phyloP scores from a whole-genome alignment of 2,797 vertebrate genomes.

The Sorex maritimensis region DNA sequence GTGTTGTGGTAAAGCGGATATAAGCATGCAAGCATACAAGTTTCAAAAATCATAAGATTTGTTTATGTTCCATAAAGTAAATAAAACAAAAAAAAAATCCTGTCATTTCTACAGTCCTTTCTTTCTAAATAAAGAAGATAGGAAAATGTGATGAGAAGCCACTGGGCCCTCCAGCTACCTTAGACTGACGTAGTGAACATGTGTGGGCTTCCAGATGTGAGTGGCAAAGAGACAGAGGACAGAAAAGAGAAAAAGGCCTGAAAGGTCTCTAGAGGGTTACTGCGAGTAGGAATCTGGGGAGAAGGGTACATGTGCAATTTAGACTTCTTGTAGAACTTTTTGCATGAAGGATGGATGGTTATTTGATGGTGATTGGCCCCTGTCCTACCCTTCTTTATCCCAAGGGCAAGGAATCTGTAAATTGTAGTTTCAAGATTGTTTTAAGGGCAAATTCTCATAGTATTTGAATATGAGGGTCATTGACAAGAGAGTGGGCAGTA shows the following conservation, averaged over 20 bases:
- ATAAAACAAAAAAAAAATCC: too few species aligned
- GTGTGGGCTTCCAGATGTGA: too few species aligned
- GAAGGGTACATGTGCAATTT: neutral
- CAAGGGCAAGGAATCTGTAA: neutral
- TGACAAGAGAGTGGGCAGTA: neutral
- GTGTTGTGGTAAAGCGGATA: neutral
- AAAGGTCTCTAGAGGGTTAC: neutral
- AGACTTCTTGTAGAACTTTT: neutral
- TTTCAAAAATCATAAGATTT: too few species aligned
- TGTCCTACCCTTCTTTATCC: neutral
- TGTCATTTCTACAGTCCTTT: too few species aligned
- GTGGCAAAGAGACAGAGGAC: neutral
- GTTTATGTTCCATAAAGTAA: too few species aligned
- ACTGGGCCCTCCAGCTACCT: fast-evolving
- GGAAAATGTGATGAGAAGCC: neutral
- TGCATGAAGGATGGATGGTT: neutral
- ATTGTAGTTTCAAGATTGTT: neutral
- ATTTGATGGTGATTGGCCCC: neutral
- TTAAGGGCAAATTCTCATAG: neutral
- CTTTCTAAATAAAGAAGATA: neutral
- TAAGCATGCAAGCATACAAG: neutral
- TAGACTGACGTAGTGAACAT: too few species aligned
- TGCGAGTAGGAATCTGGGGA: neutral
- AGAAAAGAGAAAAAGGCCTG: neutral
- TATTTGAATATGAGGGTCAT: neutral